These are phyloP conservation scores for Drosophila nigrodunni DNA, from an alignment of 1,140 invertebrate genomes.

Conservation along the genomic window DNA sequence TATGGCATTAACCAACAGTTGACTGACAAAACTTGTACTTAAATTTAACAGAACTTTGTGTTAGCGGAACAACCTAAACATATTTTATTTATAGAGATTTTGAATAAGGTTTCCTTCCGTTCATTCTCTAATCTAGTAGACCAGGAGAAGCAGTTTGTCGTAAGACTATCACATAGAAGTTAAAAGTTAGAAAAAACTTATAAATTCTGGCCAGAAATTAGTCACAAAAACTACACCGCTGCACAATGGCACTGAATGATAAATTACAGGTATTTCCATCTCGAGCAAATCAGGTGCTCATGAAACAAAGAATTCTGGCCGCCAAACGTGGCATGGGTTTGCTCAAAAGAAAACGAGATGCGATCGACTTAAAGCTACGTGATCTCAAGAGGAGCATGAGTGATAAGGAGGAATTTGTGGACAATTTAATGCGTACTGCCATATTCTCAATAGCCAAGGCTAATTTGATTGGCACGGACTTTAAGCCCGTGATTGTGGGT, in stretches of 20 bases:
- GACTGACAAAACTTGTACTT: background rate
- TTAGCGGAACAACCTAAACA: background rate
- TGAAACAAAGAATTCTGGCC: conserved; percentile 58
- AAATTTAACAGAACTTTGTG: background rate
- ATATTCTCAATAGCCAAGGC: conserved; percentile 77
- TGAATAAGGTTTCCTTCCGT: no score
- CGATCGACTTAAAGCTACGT: conserved; percentile 72
- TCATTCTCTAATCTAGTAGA: background rate
- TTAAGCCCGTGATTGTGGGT: conserved; percentile 60
- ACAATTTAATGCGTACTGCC: conserved; percentile 54
- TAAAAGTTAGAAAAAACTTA: background rate
- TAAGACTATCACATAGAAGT: background rate
- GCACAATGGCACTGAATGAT: conserved; percentile 54
- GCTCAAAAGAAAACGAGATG: conserved; percentile 72
- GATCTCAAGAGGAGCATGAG: conserved; percentile 32
- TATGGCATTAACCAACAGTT: conserved; percentile 7
- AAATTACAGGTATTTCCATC: conserved; percentile 70
- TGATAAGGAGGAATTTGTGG: conserved; percentile 31
- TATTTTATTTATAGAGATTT: no score
- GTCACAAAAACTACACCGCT: background rate
- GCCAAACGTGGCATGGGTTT: conserved; percentile 64
- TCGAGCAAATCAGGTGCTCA: conserved; percentile 69
- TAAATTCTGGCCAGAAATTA: background rate
- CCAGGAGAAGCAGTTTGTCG: background rate
- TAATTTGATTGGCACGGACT: conserved; percentile 69